phyloP scores from a whole-genome alignment of 2,797 vertebrate genomes.

The Ctenopoma kingsleyae region DNA sequence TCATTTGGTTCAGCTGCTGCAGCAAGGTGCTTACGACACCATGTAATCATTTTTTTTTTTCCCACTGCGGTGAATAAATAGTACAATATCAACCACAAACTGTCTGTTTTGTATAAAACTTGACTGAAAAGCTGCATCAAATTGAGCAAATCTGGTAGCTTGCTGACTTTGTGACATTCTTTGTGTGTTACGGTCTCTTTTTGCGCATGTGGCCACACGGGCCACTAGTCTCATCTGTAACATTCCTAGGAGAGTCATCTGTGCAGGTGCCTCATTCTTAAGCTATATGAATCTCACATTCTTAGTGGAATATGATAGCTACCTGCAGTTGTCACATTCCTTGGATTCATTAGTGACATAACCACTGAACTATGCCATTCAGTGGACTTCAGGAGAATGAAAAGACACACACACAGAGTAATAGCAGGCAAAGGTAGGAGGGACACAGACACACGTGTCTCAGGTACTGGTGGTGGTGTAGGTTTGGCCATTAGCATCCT shows the following conservation, averaged over 20 bases:
- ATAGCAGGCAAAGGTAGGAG: too few relatives aligned
- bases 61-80: slow-evolving; percentile 35
- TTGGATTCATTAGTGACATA: not conserved
- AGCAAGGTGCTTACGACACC: slow-evolving; percentile 58
- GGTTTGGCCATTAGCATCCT: too few relatives aligned
- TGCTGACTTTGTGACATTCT: slow-evolving; percentile 42
- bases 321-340: not conserved
- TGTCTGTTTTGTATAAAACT: slow-evolving; percentile 45
- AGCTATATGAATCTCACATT: slow-evolving; percentile 5
- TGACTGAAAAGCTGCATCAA: slow-evolving; percentile 12
- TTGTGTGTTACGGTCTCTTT: slow-evolving; percentile 7
- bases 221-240: slow-evolving; percentile 8
- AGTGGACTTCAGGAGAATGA: not conserved
- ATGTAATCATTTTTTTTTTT: slow-evolving; percentile 19
- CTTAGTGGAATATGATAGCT: not conserved
- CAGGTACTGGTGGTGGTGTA: too few relatives aligned
- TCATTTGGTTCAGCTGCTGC: slow-evolving; percentile 45
- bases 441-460: too few relatives aligned
- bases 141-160: slow-evolving; percentile 46
- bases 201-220: not conserved
- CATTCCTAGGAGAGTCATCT: slow-evolving; percentile 28
- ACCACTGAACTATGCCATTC: not conserved
- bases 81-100: slow-evolving; percentile 32
- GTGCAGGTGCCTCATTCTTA: slow-evolving; percentile 39
- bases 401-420: too few relatives aligned